These are phyloP conservation scores for Cryptocephalus primarius DNA, from an alignment of 2,888 invertebrate genomes.

Conservation along the genomic window DNA sequence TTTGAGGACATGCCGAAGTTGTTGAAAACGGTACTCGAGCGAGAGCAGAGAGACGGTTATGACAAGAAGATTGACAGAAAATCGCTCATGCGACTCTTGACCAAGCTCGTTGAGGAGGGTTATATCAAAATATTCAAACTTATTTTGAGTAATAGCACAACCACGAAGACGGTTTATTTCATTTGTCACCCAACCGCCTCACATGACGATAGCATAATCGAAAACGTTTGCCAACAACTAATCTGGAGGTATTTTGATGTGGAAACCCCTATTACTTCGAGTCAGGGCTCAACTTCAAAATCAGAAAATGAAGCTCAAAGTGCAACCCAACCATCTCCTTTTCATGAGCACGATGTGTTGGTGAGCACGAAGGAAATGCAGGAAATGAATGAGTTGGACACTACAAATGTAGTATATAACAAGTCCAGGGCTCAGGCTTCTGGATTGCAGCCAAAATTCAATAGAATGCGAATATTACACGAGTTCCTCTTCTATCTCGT, in stretches of 20 bases:
- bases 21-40: conserved; percentile 28
- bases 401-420: background rate
- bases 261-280: background rate
- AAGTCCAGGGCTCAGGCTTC: conserved; percentile 26
- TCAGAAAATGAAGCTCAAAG: conserved; percentile 11
- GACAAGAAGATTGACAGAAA: conserved; percentile 51
- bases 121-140: conserved; percentile 45
- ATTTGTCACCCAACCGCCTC: conserved; percentile 43
- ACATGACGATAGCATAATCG: conserved; percentile 40
- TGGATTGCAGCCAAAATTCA: conserved; percentile 43
- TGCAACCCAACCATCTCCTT: conserved; percentile 16
- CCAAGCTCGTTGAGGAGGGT: conserved; percentile 45
- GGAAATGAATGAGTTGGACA: conserved; percentile 1
- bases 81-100: conserved; percentile 49
- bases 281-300: background rate
- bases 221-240: conserved; percentile 49
- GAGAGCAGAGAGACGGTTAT: conserved; percentile 21
- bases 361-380: conserved; percentile 20
- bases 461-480: conserved; percentile 57
- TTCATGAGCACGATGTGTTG: conserved; percentile 14
- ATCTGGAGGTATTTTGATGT: conserved; percentile 41
- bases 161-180: conserved; percentile 40
- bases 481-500: conserved; percentile 59
- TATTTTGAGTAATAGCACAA: conserved; percentile 36
- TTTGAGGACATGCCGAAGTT: conserved; percentile 44